Percentiles rank a stretch among this genome's conserved stretches.
These are phyloP conservation scores for Drosophila teissieri DNA, from an alignment of 1,140 invertebrate species.

Conservation along the genomic window DNA sequence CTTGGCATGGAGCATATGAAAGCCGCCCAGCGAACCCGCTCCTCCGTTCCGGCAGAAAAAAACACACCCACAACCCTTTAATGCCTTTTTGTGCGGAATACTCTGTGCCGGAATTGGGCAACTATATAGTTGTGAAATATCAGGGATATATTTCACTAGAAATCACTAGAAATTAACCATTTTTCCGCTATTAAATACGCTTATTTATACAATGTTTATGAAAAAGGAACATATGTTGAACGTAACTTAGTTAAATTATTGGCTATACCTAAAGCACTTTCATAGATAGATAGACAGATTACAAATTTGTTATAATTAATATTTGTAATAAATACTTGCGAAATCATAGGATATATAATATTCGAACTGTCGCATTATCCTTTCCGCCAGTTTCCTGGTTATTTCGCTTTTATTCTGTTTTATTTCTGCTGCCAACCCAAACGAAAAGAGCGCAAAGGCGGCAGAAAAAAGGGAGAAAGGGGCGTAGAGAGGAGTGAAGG, in stretches of 20 bases:
- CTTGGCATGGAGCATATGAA: slow-evolving; percentile 81
- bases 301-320: not conserved
- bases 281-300: no score
- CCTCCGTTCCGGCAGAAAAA: slow-evolving; percentile 9
- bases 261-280: no score
- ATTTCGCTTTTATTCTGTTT: slow-evolving; percentile 30
- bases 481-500: not conserved
- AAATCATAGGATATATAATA: slow-evolving; percentile 12
- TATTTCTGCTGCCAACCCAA: slow-evolving; percentile 54
- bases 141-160: not conserved
- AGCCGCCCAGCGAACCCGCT: slow-evolving; percentile 47
- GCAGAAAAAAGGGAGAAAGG: slow-evolving; percentile 35
- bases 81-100: slow-evolving; percentile 31
- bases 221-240: no score
- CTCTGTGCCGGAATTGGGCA: slow-evolving; percentile 7
- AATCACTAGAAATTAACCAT: no score
- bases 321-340: not conserved
- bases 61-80: slow-evolving; percentile 40
- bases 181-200: no score
- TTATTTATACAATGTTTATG: no score
- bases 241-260: no score
- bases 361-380: slow-evolving; percentile 24
- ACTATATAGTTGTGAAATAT: not conserved
- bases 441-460: slow-evolving; percentile 67
- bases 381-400: slow-evolving; percentile 14